Conservation (phyloP, 2,888 invertebrate species). For the Pinctada fucata region DNA sequence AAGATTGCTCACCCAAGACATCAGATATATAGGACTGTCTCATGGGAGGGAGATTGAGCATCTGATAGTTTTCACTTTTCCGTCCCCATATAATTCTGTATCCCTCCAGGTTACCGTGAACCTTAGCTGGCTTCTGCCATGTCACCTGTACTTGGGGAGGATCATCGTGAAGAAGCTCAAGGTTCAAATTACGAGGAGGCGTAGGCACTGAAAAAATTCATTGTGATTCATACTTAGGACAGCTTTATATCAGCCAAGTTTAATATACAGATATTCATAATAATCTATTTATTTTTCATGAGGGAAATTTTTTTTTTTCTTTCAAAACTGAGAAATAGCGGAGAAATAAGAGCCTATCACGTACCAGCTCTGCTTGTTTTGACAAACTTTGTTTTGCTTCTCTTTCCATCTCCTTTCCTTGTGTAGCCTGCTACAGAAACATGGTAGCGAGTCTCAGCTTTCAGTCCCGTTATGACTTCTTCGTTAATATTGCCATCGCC, state of each 20-base stretch:
- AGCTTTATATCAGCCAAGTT: no score
- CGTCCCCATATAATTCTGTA: slow-evolving; percentile 71
- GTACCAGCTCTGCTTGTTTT: slow-evolving; percentile 82
- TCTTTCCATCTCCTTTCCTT: slow-evolving; percentile 96
- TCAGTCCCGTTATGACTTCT: slow-evolving; percentile 90
- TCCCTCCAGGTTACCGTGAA: slow-evolving; percentile 85
- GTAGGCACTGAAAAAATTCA: slow-evolving; percentile 75
- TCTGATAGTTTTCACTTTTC: slow-evolving; percentile 62
- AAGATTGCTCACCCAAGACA: slow-evolving; percentile 44
- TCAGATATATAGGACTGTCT: slow-evolving; percentile 50
- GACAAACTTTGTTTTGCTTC: slow-evolving; percentile 89
- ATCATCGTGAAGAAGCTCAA: slow-evolving; percentile 89
- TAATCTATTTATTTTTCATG: no score
- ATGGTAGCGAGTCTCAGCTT: slow-evolving; percentile 95
- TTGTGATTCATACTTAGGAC: no score
- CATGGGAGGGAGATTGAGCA: slow-evolving; percentile 58
- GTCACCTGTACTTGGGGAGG: slow-evolving; percentile 93
- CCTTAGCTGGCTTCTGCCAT: slow-evolving; percentile 93
- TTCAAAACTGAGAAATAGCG: no score
- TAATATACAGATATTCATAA: no score
- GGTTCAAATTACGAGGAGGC: slow-evolving; percentile 76
- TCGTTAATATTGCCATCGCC: slow-evolving; percentile 86
- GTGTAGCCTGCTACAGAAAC: slow-evolving; percentile 95
- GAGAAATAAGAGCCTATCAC: neutral
- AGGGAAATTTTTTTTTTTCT: no score